Percentiles rank a stretch among this genome's conserved stretches.
Evolutionary conservation across 2,797 vertebrate genomes (phyloP).

Genomic region (Cichlasoma orientale): DNA sequence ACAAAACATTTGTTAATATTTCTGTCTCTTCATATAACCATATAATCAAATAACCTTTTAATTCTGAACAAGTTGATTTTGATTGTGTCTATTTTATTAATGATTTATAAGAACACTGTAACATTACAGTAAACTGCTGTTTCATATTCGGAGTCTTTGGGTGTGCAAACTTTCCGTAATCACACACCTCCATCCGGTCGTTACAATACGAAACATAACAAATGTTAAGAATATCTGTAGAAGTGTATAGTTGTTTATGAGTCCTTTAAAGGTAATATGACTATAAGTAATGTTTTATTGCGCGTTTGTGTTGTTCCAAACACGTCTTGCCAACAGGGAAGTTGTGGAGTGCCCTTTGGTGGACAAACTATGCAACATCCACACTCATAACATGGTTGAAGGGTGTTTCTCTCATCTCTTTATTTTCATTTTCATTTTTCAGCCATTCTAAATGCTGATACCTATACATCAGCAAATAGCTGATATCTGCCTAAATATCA

Average conservation of each 20-base stretch:
- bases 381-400: background rate
- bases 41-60: background rate
- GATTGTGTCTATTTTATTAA: background rate
- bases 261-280: too few species aligned
- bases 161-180: background rate
- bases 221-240: too few species aligned
- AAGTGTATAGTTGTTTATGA: background rate
- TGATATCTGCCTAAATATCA: background rate
- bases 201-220: background rate
- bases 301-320: background rate
- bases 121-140: background rate
- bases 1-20: background rate
- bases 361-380: background rate
- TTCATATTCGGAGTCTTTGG: background rate
- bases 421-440: background rate
- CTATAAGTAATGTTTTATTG: too few species aligned
- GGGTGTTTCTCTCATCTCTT: background rate
- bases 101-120: background rate
- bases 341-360: background rate
- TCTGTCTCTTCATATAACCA: background rate
- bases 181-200: background rate
- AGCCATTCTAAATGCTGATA: background rate
- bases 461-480: background rate
- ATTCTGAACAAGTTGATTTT: background rate
- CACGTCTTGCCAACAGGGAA: too few species aligned